Conservation (phyloP, 2,888 invertebrate species). For the Melitaea athalia region DNA sequence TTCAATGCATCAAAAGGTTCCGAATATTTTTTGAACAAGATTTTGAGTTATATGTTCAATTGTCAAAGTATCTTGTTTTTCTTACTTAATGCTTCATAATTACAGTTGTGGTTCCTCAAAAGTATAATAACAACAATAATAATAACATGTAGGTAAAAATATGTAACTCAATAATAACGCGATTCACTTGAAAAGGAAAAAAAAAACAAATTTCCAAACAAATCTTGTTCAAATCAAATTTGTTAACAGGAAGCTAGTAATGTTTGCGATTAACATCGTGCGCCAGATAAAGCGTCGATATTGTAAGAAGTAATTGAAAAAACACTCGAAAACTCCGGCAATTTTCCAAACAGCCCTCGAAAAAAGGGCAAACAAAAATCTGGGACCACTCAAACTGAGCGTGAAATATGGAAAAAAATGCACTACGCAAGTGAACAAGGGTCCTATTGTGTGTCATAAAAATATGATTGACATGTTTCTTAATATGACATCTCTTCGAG, state of each 20-base stretch:
- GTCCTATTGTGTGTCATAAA: constrained; percentile 76
- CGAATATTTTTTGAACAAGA: no score
- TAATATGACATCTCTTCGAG: constrained; percentile 81
- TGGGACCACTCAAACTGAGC: constrained; percentile 67
- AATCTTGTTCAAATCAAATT: constrained; percentile 33
- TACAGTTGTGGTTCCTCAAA: neutral
- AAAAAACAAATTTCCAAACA: constrained; percentile 21
- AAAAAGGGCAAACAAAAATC: constrained; percentile 53
- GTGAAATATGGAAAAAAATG: constrained; percentile 74
- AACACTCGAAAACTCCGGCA: constrained; percentile 45
- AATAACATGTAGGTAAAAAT: neutral
- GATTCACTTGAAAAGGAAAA: neutral
- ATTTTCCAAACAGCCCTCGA: constrained; percentile 40
- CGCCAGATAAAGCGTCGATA: constrained; percentile 54
- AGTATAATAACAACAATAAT: constrained; percentile 3
- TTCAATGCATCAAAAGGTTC: neutral
- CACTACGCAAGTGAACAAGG: constrained; percentile 77
- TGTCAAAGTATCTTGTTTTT: neutral
- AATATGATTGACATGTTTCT: constrained; percentile 82
- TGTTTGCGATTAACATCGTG: constrained; percentile 59
- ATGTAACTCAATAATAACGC: constrained; percentile 1
- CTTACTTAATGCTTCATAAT: neutral
- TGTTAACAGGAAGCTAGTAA: constrained; percentile 61
- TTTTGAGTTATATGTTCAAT: neutral
- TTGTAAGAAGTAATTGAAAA: constrained; percentile 50